These are phyloP conservation scores for Plotosus lineatus DNA, from an alignment of 2,113 vertebrate genomes.

Conservation along the genomic window DNA sequence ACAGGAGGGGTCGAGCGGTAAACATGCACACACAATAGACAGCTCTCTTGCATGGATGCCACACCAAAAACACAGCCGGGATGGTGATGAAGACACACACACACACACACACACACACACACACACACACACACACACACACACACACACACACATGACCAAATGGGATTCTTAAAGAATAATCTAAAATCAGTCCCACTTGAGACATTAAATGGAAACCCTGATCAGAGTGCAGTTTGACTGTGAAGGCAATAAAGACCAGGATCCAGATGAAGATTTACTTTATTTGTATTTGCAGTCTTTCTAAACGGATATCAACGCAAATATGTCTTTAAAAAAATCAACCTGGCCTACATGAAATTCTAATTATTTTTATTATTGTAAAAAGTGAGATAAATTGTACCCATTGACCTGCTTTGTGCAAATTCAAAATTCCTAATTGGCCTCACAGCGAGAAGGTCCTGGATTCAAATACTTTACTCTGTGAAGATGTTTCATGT, in stretches of 20 bases:
- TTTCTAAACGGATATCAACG: not conserved
- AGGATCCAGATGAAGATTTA: not conserved
- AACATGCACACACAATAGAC: slow-evolving; percentile 90
- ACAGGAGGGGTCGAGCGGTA: slow-evolving; percentile 86
- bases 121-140: no score
- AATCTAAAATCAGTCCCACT: slow-evolving; percentile 57
- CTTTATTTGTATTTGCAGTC: not conserved
- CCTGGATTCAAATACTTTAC: no score
- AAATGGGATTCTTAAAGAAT: slow-evolving; percentile 58
- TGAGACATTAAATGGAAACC: slow-evolving; percentile 51
- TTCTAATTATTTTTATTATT: slow-evolving; percentile 32
- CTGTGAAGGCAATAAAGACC: slow-evolving; percentile 25
- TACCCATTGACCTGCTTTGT: slow-evolving; percentile 33
- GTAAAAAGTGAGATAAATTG: slow-evolving; percentile 31
- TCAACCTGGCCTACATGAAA: not conserved
- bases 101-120: no score
- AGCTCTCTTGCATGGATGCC: slow-evolving; percentile 52
- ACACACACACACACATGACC: slow-evolving; percentile 19
- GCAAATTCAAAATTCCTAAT: slow-evolving; percentile 73
- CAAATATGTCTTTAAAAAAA: not conserved
- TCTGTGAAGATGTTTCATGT: no score
- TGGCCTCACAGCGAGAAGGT: no score
- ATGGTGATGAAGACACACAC: slow-evolving; percentile 72
- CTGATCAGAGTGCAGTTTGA: slow-evolving; percentile 45
- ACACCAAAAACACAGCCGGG: slow-evolving; percentile 61